A percentile compares a stretch with the other conserved stretches of the same genome.
Evolutionary conservation across 1,140 invertebrate genomes (phyloP).

Genomic region (Dolichoris vasculosae): DNA sequence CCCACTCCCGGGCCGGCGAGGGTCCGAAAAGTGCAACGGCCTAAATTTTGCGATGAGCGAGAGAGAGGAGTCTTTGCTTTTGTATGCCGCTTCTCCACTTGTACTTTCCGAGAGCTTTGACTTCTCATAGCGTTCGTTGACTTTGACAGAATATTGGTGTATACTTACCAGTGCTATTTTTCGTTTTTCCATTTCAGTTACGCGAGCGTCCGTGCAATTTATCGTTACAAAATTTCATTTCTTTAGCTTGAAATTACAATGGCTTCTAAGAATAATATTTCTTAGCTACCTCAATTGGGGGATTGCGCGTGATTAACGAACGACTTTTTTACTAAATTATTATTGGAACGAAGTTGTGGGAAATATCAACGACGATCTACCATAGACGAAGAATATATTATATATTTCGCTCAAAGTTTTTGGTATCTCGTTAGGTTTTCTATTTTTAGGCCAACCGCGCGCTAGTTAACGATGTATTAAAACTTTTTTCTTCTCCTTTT

Average conservation of each 20-base stretch:
- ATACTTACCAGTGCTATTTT: conserved; percentile 31
- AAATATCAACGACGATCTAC: neutral
- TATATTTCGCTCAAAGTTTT: neutral
- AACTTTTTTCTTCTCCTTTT: neutral
- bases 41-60: conserved; percentile 66
- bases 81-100: conserved; percentile 35
- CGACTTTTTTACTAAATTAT: neutral
- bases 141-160: conserved; percentile 34
- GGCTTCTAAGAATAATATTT: neutral
- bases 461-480: neutral
- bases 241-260: neutral
- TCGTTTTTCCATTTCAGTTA: neutral
- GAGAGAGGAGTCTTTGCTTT: neutral
- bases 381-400: neutral
- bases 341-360: neutral
- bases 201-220: neutral
- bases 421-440: neutral
- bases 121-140: conserved; percentile 48
- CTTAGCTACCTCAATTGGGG: neutral
- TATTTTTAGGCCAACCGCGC: neutral
- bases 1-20: conserved; percentile 56
- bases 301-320: neutral
- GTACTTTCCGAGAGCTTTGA: conserved; percentile 38
- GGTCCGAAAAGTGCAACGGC: conserved; percentile 74
- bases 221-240: conserved; percentile 16